Evolutionary conservation across 2,888 invertebrate species (phyloP).

Genomic region (Esperia sulphurella): DNA sequence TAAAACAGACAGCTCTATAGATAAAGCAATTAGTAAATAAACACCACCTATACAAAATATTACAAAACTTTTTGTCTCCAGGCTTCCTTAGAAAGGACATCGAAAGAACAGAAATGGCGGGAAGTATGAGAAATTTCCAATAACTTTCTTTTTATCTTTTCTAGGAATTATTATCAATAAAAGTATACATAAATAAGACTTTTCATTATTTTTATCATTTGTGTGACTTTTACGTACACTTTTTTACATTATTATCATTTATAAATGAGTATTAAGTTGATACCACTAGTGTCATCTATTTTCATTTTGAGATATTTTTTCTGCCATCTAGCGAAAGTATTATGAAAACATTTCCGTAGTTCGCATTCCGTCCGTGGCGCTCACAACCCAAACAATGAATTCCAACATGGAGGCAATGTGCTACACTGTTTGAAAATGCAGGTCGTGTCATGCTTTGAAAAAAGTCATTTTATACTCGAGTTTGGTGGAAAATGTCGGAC

Average conservation of each 20-base stretch:
- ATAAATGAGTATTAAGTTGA: background rate
- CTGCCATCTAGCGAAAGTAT: slow-evolving; percentile 34
- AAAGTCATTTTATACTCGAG: slow-evolving; percentile 77
- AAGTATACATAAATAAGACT: background rate
- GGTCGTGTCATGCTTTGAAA: slow-evolving; percentile 80
- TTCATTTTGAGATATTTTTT: background rate
- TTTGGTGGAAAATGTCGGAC: slow-evolving; percentile 86
- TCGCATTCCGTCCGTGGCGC: slow-evolving; percentile 58
- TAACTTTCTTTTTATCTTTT: background rate
- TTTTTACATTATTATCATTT: background rate
- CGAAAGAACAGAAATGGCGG: background rate
- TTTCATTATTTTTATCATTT: background rate
- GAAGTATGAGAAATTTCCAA: background rate
- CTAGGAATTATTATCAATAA: too few relatives aligned
- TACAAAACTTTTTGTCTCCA: background rate
- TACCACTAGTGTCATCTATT: background rate
- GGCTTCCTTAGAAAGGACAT: background rate
- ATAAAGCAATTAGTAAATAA: background rate
- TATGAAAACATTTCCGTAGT: slow-evolving; percentile 35
- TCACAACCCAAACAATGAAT: slow-evolving; percentile 79
- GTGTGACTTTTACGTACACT: background rate
- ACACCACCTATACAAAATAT: background rate
- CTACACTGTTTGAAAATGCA: slow-evolving; percentile 80
- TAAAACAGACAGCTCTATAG: background rate
- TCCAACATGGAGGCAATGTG: slow-evolving; percentile 80